A percentile compares a stretch with the other conserved stretches of the same genome.
Evolutionary conservation across 2,888 invertebrate species (phyloP).

Genomic region (Belgica antarctica): DNA sequence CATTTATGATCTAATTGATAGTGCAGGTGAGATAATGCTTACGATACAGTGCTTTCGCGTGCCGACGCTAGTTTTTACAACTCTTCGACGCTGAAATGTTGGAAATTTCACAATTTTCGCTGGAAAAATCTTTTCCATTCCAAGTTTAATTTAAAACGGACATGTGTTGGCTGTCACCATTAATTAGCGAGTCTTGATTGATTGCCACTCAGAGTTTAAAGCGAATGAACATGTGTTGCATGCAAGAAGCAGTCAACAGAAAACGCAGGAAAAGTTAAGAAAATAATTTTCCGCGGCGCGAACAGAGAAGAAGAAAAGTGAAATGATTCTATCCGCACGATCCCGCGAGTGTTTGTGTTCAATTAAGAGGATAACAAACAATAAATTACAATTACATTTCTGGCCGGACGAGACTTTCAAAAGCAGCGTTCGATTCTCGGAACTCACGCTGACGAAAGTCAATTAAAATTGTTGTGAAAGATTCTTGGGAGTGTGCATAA

Average conservation of each 20-base stretch:
- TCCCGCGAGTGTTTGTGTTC: slow-evolving; percentile 34
- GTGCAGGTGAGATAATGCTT: too few species aligned
- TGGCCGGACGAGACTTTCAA: too few species aligned
- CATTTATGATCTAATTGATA: neutral
- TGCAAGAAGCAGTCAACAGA: neutral
- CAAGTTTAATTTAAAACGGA: too few species aligned
- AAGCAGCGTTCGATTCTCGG: too few species aligned
- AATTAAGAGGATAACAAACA: slow-evolving; percentile 40
- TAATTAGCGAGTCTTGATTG: neutral
- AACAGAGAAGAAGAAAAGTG: slow-evolving; percentile 10
- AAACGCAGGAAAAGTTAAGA: neutral
- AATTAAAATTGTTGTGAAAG: too few species aligned
- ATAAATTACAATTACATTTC: slow-evolving; percentile 38
- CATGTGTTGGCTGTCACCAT: neutral
- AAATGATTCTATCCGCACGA: neutral
- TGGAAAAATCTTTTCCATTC: too few species aligned
- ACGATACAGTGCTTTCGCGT: too few species aligned
- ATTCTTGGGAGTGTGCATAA: too few species aligned
- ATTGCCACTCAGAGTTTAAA: neutral
- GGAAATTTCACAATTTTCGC: too few species aligned
- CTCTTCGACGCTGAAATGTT: too few species aligned
- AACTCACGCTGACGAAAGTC: too few species aligned
- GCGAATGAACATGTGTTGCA: neutral
- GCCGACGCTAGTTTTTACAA: too few species aligned
- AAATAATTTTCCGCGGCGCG: slow-evolving; percentile 4